phyloP scores from a whole-genome alignment of 2,797 vertebrate genomes.

The Alfaro cultratus region DNA sequence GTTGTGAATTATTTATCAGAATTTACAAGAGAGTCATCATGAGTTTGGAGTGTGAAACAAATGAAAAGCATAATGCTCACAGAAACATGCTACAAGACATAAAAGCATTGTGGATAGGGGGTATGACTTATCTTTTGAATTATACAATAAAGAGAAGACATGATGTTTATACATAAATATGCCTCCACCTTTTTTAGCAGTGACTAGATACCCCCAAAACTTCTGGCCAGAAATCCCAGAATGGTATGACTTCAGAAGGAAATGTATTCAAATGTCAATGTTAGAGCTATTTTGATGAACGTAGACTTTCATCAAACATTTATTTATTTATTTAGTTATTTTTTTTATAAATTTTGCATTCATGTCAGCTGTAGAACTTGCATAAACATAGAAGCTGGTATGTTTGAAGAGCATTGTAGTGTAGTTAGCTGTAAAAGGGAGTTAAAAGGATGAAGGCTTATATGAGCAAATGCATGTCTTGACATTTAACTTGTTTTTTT shows the following conservation, averaged over 20 bases:
- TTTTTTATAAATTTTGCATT: not conserved
- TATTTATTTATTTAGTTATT: too few relatives aligned
- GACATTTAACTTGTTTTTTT: not conserved
- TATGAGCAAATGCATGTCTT: not conserved
- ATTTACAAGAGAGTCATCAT: constrained; percentile 45
- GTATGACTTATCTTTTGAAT: not conserved
- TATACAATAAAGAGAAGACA: not conserved
- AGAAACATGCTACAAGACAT: constrained; percentile 14
- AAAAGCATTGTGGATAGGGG: not conserved
- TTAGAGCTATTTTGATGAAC: not conserved
- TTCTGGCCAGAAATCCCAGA: not conserved
- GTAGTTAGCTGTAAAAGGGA: not conserved
- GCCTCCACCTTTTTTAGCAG: not conserved
- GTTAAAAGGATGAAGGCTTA: not conserved
- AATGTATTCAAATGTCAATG: not conserved
- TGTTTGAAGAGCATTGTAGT: not conserved
- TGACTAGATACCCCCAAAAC: not conserved
- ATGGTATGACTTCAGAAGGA: not conserved
- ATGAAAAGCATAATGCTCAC: constrained; percentile 29
- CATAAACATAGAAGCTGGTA: not conserved
- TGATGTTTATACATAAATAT: not conserved
- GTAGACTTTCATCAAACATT: not conserved
- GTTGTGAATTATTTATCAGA: constrained; percentile 48
- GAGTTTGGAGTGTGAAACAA: constrained; percentile 25
- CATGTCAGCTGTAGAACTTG: not conserved